These are phyloP conservation scores for Lepus townsendii DNA, from an alignment of 2,797 vertebrate species.

Conservation along the genomic window DNA sequence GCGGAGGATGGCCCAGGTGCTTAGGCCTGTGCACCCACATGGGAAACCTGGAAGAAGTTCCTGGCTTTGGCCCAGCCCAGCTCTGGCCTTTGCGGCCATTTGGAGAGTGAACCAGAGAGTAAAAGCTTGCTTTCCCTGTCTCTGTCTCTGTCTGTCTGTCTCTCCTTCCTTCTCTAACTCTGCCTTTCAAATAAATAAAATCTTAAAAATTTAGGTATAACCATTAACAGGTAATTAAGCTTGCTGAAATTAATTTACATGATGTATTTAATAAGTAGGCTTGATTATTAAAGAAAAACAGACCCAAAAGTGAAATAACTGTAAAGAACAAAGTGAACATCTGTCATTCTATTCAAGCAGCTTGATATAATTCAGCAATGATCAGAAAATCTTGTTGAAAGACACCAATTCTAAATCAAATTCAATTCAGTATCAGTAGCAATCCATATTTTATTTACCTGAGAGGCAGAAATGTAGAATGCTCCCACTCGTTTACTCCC, in stretches of 20 bases:
- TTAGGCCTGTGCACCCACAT: too few species aligned
- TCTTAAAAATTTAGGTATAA: neutral
- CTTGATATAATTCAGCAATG: neutral
- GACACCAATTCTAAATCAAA: neutral
- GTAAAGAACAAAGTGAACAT: neutral
- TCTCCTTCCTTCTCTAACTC: too few species aligned
- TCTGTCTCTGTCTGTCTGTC: too few species aligned
- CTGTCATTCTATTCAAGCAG: neutral
- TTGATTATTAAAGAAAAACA: neutral
- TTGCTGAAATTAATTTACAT: neutral
- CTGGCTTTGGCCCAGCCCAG: too few species aligned
- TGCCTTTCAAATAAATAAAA: too few species aligned
- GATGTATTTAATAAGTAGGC: neutral
- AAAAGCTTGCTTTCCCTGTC: too few species aligned
- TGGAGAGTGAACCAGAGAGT: too few species aligned
- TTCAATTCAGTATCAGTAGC: neutral
- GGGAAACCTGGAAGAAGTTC: too few species aligned
- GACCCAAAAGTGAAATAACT: neutral
- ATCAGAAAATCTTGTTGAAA: neutral
- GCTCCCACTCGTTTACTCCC: too few species aligned
- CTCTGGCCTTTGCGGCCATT: too few species aligned
- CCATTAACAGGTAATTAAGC: conserved; percentile 11
- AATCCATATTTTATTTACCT: neutral
- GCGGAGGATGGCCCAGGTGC: too few species aligned
- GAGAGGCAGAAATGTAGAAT: too few species aligned